Base-by-base conservation (phyloP, 2,888 invertebrate genomes). In the Archips crataeganus region DNA sequence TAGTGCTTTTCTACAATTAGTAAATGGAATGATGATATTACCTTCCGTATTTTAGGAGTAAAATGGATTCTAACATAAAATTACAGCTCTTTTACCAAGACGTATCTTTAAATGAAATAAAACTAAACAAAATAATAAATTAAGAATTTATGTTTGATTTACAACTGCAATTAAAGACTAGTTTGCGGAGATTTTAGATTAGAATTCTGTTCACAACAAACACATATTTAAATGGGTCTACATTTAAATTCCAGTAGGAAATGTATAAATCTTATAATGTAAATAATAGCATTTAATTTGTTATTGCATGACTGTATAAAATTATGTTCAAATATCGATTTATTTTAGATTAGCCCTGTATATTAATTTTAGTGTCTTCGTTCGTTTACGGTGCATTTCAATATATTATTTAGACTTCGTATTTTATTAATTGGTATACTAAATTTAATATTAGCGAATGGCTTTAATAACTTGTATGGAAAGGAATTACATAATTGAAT, bases 1-100 rank as follows among this genome's bases (percentile, higher is more conserved):
- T 23, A 54, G 63, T 72, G 66, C 59, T 70, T 77, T 62, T 75
- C 70, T 74, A 70, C 75, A 70, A 71, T 62, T 32, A 23, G 13
- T 59, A 32, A 5, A 34, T 32, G 32, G 34, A 6, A 5, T 39
- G 39, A 0, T 39, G 39, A 4, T 39, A 6, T 6, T 5, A 39
- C 39, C 6, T 5, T 23, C 23, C 23, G 1, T 23, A 23, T 39
- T 39, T 39, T 39, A 39, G 39, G 39, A 39, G 6, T 13, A 10
- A 59, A 47, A 10, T 2, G 9, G 11, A 45, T 45, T 45, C 11
- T 45, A 45, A 11, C 45, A 8, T 11, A 10, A 9, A 45, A 45
- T 45, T 45, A 10, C 45, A 9, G 45, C 9, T 45, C 10, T 45
- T 9, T 45, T 11, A 9, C 45, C 45, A 45, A 45, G 0, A 45